Evolutionary conservation across 1,140 invertebrate genomes (phyloP), one percentile per base, ranked within the genome.

Genomic region (Bicyclus anynana): DNA sequence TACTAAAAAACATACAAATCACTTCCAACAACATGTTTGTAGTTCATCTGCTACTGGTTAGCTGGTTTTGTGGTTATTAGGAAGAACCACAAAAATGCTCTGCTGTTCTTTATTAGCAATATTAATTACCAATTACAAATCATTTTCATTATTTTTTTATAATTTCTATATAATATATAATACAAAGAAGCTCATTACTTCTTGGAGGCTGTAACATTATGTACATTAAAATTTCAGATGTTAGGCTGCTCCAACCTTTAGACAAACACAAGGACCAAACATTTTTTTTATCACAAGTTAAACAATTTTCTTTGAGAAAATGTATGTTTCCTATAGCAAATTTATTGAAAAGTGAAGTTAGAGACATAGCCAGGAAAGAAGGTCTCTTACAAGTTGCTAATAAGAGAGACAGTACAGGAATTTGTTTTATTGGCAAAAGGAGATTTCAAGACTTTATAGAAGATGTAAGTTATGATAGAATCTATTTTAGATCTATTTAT

Each of bases 201-300:
- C n/a, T 35, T 35, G 12, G 33, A 35, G 13, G 4, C 16, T 50
- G 18, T 21, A 23, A 16, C 44, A 50, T 55, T 55, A 61, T 44
- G 13, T 48, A 16, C n/a, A n/a, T n/a, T n/a, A n/a, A n/a, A n/a
- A 23, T 88, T 89, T 18, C 67, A 95, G 94, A 90, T 71, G 93
- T 93, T 0, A 89, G 84, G 64, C 81, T 99, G 53, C 77, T 98
- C 7, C 90, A 91, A 79, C 93, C 96, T 3, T 66, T 69, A 35
- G 98, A 99, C 86, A 74, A 72, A 33, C 81, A 87, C 16, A 99
- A 99, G 90, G 98, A 99, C 84, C 98, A 99, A 90, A 98, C 97
- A 14, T 97, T 99, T 74, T 99, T 99, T 75, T 81, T 99, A 14
- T 94, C 94, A 58, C 96, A 97, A 89, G 92, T 99, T 21, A 81